Conservation (phyloP, 2,113 vertebrate species). For the Atlantisia rogersi region DNA sequence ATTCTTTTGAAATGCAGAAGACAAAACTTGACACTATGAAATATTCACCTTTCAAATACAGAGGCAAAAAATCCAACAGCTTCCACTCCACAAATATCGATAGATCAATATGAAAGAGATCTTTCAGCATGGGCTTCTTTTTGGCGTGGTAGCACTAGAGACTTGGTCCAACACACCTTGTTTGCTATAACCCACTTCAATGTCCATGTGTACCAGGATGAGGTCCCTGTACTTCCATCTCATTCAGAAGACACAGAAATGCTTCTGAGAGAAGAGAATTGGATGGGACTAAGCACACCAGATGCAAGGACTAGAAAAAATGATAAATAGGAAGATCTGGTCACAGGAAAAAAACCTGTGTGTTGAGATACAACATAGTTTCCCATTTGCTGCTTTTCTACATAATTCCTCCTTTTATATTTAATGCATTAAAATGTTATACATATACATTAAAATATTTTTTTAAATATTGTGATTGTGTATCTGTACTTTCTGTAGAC, state of each 20-base stretch:
- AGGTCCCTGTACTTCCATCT: neutral
- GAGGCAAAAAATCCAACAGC: neutral
- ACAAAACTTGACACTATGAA: neutral
- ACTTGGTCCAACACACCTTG: neutral
- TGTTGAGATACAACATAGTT: neutral
- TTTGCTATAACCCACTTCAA: neutral
- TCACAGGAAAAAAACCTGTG: neutral
- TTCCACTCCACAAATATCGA: neutral
- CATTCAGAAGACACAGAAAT: neutral
- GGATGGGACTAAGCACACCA: neutral
- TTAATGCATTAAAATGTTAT: neutral
- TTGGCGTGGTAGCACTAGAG: neutral
- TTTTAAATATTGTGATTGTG: neutral
- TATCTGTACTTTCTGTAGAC: neutral
- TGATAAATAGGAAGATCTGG: neutral
- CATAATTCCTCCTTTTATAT: neutral
- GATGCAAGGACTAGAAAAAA: neutral
- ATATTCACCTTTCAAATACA: neutral
- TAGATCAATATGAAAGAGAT: neutral
- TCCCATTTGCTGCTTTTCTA: neutral
- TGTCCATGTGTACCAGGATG: neutral
- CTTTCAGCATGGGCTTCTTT: neutral
- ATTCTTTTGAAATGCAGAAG: neutral
- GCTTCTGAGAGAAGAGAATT: neutral
- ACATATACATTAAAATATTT: neutral